Percentiles rank a stretch among this genome's conserved stretches.
Evolutionary conservation across 1,140 invertebrate species (phyloP).

Genomic region (Eufriesea mexicana): DNA sequence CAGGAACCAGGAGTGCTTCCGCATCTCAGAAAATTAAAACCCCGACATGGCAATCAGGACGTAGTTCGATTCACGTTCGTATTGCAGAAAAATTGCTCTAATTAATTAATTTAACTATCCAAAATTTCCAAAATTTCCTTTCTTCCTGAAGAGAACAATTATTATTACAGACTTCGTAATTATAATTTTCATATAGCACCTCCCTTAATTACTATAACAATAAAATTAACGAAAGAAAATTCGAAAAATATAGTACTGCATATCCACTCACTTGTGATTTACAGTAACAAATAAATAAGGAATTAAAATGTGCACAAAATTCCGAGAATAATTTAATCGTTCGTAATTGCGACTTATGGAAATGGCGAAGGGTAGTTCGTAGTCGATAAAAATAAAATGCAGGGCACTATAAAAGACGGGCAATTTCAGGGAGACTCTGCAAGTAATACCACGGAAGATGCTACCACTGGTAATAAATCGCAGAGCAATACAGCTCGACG

Average conservation of each 20-base stretch:
- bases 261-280: too few species aligned
- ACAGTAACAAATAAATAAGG: too few species aligned
- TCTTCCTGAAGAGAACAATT: too few species aligned
- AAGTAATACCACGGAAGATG: constrained; percentile 38
- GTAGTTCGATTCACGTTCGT: constrained; percentile 41
- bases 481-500: constrained; percentile 45
- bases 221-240: too few species aligned
- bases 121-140: neutral
- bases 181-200: too few species aligned
- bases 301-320: neutral
- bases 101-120: neutral
- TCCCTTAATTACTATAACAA: too few species aligned
- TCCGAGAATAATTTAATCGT: neutral
- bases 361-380: neutral
- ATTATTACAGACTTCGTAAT: too few species aligned
- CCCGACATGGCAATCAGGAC: constrained; percentile 25
- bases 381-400: neutral
- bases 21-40: constrained; percentile 40
- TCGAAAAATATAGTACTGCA: too few species aligned
- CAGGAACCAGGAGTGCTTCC: neutral
- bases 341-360: neutral
- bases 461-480: constrained; percentile 13
- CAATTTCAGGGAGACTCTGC: constrained; percentile 42
- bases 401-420: neutral
- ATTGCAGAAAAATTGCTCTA: neutral